Conservation (phyloP, 1,140 invertebrate genomes). For the Proales similis region DNA sequence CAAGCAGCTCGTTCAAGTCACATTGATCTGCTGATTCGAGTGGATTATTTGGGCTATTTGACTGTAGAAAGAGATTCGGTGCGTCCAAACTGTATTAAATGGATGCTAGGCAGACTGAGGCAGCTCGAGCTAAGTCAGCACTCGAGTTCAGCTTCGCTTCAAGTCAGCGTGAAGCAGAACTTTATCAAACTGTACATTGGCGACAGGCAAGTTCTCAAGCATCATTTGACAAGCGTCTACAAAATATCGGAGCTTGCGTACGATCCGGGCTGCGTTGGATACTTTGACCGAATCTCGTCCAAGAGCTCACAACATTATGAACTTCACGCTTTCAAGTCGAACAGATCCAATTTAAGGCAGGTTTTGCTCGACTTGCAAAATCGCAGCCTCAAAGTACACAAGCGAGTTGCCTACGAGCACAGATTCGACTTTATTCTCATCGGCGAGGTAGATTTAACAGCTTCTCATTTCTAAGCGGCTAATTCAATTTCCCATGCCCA, state of each 20-base stretch:
- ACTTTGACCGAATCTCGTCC: constrained; percentile 17
- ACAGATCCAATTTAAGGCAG: constrained; percentile 29
- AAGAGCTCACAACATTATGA: constrained; percentile 19
- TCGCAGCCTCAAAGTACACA: constrained; percentile 16
- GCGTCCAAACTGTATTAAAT: constrained; percentile 6
- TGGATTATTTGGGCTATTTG: constrained; percentile 28
- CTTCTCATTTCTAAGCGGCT: not conserved
- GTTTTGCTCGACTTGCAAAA: constrained; percentile 22
- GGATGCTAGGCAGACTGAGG: no score
- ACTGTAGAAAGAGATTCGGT: constrained; percentile 12
- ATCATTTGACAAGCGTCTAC: constrained; percentile 13
- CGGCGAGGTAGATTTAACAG: constrained; percentile 12
- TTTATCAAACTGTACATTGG: no score
- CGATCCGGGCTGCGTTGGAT: constrained; percentile 33
- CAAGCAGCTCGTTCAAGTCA: no score
- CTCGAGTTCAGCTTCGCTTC: constrained; percentile 27
- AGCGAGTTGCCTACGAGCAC: constrained; percentile 27
- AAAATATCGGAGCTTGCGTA: constrained; percentile 2
- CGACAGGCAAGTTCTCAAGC: constrained; percentile 4
- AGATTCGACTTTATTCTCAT: constrained; percentile 29
- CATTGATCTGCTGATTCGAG: not conserved
- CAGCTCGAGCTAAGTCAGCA: no score
- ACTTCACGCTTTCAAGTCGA: constrained; percentile 9
- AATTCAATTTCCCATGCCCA: not conserved
- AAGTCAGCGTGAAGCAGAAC: no score